Evolutionary conservation across 1,140 invertebrate genomes (phyloP).

Genomic region (Danaus plexippus): DNA sequence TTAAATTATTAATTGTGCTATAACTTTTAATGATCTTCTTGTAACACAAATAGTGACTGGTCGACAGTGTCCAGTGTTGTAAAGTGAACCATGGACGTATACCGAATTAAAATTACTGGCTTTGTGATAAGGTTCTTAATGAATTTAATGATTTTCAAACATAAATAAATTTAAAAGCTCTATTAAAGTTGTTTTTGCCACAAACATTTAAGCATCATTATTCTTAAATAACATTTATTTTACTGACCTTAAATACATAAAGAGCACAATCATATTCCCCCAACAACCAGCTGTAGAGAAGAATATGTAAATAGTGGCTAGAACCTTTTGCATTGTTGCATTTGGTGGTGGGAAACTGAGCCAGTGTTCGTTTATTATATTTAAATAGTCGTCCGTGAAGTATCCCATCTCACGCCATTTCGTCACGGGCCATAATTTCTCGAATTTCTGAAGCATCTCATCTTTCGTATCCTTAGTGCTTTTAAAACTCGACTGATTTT

Average conservation of each 20-base stretch:
- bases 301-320: conserved; percentile 74
- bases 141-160: too few relatives aligned
- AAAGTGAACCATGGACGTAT: too few relatives aligned
- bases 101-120: too few relatives aligned
- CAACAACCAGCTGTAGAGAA: conserved; percentile 74
- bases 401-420: conserved; percentile 68
- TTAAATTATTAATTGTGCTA: too few relatives aligned
- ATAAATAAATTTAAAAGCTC: too few relatives aligned
- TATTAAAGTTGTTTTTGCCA: too few relatives aligned
- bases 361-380: conserved; percentile 78
- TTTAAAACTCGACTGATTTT: conserved; percentile 24
- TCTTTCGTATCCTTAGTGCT: conserved; percentile 23
- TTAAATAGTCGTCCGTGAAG: conserved; percentile 73
- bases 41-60: too few relatives aligned
- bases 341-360: conserved; percentile 74
- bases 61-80: too few relatives aligned
- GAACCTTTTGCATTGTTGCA: conserved; percentile 67
- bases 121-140: too few relatives aligned
- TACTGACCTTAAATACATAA: conserved; percentile 77
- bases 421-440: conserved; percentile 63
- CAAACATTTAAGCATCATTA: too few relatives aligned
- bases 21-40: too few relatives aligned
- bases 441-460: conserved; percentile 47
- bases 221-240: not conserved
- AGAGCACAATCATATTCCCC: conserved; percentile 78